A percentile compares a stretch with the other conserved stretches of the same genome.
phyloP scores from a whole-genome alignment of 1,140 invertebrate species.

The Meloidogyne exigua region DNA sequence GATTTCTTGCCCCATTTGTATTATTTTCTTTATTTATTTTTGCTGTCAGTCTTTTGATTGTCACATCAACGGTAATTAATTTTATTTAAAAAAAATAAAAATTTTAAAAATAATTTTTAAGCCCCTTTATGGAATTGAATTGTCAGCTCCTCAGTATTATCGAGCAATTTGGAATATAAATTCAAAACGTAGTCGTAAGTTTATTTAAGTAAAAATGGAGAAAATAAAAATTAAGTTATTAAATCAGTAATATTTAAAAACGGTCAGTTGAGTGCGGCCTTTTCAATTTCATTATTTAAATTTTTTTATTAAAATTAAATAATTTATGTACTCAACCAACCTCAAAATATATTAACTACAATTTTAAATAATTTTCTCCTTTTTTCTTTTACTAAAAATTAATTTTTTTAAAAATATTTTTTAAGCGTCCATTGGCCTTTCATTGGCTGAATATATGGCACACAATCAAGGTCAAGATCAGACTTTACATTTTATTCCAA shows the following conservation, averaged over 20 bases:
- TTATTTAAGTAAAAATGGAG: not conserved
- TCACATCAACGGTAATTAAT: not conserved
- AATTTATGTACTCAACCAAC: too few species aligned
- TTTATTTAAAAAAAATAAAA: too few species aligned
- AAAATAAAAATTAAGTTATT: too few species aligned
- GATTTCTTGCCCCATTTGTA: not conserved
- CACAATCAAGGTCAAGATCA: conserved; percentile 49
- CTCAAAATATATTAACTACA: too few species aligned
- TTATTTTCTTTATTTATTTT: conserved; percentile 11
- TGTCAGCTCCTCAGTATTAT: conserved; percentile 31
- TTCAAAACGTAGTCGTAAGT: conserved; percentile 49
- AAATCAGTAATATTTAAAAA: too few species aligned
- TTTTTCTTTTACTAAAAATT: too few species aligned
- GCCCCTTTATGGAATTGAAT: not conserved
- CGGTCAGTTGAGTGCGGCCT: too few species aligned
- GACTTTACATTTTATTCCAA: conserved; percentile 47
- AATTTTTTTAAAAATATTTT: conserved; percentile 30
- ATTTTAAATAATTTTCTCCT: too few species aligned
- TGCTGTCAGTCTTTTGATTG: not conserved
- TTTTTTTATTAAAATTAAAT: too few species aligned
- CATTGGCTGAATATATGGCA: conserved; percentile 52
- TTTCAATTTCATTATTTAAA: too few species aligned
- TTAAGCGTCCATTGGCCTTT: conserved; percentile 51
- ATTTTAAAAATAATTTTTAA: not conserved
- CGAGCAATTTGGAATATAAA: conserved; percentile 35